phyloP scores from a whole-genome alignment of 2,888 invertebrate genomes.

The Oxycera nigricornis region DNA sequence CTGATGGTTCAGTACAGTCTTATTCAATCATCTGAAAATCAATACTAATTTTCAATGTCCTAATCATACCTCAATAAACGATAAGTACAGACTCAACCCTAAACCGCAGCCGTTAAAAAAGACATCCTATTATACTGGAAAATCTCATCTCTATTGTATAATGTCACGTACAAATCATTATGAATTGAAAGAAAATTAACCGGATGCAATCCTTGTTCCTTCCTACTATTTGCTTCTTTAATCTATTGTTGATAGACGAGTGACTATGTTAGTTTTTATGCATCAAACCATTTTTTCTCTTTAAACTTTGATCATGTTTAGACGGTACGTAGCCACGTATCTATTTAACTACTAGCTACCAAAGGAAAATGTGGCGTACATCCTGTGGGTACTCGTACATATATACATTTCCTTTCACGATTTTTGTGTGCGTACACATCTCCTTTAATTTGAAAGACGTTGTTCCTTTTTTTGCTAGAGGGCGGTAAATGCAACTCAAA shows the following conservation, averaged over 20 bases:
- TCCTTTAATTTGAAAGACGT: not conserved
- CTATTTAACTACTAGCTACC: slow-evolving; percentile 22
- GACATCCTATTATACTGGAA: not conserved
- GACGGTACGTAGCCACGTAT: not conserved
- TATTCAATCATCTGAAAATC: too few relatives aligned
- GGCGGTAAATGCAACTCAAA: slow-evolving; percentile 4
- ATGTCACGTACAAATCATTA: slow-evolving; percentile 13
- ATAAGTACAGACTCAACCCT: slow-evolving; percentile 12
- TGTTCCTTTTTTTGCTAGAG: not conserved
- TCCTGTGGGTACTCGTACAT: not conserved
- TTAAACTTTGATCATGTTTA: not conserved
- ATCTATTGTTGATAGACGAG: slow-evolving; percentile 11
- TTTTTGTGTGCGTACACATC: not conserved
- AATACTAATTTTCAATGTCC: too few relatives aligned
- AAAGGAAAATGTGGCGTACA: not conserved
- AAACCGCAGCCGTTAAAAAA: slow-evolving; percentile 2
- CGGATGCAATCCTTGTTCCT: slow-evolving; percentile 43
- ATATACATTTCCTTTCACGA: not conserved
- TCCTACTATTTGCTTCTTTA: slow-evolving; percentile 3
- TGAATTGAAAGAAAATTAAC: not conserved
- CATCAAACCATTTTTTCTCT: not conserved
- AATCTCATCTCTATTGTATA: not conserved
- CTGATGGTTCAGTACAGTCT: too few relatives aligned
- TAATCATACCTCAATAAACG: too few relatives aligned
- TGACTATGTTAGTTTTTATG: slow-evolving; percentile 13